Evolutionary conservation across 2,888 invertebrate species (phyloP).

Genomic region (Eupithecia vulgata): DNA sequence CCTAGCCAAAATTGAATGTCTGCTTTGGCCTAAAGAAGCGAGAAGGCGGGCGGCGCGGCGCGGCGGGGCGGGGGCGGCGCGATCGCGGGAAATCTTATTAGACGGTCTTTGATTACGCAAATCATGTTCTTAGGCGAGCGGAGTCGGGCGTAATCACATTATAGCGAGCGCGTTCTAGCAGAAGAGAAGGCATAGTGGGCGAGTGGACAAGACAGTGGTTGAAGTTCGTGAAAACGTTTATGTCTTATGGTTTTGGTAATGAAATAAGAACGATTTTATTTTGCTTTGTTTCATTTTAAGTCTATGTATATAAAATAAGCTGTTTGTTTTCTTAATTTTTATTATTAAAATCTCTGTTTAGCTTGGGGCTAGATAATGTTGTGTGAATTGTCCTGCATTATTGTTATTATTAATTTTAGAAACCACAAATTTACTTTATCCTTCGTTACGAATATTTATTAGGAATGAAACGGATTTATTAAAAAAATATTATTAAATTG

Average conservation of each 20-base stretch:
- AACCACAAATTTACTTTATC: neutral
- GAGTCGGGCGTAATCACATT: constrained; percentile 67
- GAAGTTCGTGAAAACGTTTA: neutral
- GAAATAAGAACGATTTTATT: neutral
- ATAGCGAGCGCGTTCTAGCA: constrained; percentile 46
- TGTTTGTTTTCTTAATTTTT: neutral
- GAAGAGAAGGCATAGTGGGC: constrained; percentile 31
- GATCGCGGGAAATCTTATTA: constrained; percentile 58
- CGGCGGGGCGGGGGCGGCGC: constrained; percentile 21
- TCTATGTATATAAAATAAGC: neutral
- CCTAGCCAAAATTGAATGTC: neutral
- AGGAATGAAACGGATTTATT: neutral
- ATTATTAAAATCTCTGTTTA: no score
- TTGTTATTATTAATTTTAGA: no score
- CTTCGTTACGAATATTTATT: neutral
- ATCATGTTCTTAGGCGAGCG: constrained; percentile 69
- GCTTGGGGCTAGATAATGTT: no score
- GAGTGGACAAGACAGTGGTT: constrained; percentile 7
- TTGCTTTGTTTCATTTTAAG: neutral
- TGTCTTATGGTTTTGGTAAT: neutral
- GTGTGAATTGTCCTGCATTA: no score
- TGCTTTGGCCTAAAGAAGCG: constrained; percentile 6
- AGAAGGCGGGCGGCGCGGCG: no score
- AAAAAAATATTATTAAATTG: neutral
- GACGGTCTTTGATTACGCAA: constrained; percentile 76